A percentile compares a stretch with the other conserved stretches of the same genome.
Conservation (phyloP, 2,113 vertebrate species). For the Vireo altiloquus region DNA sequence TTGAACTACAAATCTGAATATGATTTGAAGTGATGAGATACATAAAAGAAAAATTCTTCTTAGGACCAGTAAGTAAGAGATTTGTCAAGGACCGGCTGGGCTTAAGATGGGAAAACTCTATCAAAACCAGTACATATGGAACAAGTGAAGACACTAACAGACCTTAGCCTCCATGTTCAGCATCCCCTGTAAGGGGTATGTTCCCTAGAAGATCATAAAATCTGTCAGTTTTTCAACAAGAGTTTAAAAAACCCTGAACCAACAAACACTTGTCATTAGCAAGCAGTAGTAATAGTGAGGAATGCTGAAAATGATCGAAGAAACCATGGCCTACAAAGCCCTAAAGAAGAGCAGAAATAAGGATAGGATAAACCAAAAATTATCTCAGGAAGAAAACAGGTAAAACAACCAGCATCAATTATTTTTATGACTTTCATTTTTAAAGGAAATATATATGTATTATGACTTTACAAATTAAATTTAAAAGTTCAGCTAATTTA, state of each 20-base stretch:
- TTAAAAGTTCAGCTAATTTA: not conserved
- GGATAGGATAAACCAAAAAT: not conserved
- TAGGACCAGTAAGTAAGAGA: not conserved
- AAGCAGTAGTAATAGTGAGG: not conserved
- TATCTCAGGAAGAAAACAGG: not conserved
- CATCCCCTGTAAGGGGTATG: accelerated
- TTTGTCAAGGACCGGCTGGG: not conserved
- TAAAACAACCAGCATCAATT: not conserved
- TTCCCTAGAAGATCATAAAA: not conserved
- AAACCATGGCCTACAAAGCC: not conserved
- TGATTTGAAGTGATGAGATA: not conserved
- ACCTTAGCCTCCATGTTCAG: not conserved
- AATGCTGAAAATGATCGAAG: not conserved
- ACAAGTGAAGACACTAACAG: not conserved
- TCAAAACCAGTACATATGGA: not conserved
- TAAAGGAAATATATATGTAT: not conserved
- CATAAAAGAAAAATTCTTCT: not conserved
- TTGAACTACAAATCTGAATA: not conserved
- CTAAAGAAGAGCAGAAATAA: not conserved
- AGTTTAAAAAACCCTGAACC: not conserved
- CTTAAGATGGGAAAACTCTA: not conserved
- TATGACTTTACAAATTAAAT: not conserved
- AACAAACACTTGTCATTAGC: not conserved
- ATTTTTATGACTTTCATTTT: not conserved
- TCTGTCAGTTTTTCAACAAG: not conserved